Percentiles rank a stretch among this genome's conserved stretches.
Evolutionary conservation across 1,140 invertebrate genomes (phyloP).

Genomic region (Episyrphus balteatus): DNA sequence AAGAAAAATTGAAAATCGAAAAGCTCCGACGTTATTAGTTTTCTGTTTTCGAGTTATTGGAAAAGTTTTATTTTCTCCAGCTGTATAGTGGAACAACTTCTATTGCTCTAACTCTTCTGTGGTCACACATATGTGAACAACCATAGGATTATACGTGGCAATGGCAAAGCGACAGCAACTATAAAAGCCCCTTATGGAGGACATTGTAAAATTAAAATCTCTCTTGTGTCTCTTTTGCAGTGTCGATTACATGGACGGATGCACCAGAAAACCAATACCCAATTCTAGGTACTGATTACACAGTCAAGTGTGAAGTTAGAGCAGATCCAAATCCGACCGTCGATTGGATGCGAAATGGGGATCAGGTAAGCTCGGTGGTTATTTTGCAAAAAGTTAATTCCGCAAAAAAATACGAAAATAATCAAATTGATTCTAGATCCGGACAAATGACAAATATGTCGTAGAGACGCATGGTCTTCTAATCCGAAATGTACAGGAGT

Average conservation of each 20-base stretch:
- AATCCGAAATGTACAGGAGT: constrained; percentile 65
- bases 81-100: too few species aligned
- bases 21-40: too few species aligned
- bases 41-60: too few species aligned
- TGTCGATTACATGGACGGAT: constrained; percentile 72
- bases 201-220: background rate
- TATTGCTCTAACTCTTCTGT: too few species aligned
- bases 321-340: constrained; percentile 73
- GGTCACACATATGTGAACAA: too few species aligned
- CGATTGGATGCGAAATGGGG: constrained; percentile 73
- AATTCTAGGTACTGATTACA: constrained; percentile 60
- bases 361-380: constrained; percentile 40
- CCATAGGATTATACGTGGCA: too few species aligned
- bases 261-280: constrained; percentile 76
- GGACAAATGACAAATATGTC: constrained; percentile 56
- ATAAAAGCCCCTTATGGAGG: background rate
- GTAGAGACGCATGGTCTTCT: constrained; percentile 63
- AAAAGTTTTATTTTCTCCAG: too few species aligned
- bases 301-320: constrained; percentile 70
- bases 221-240: constrained; percentile 41
- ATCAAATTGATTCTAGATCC: constrained; percentile 41
- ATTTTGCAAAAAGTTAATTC: background rate
- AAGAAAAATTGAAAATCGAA: too few species aligned
- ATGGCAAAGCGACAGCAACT: too few species aligned
- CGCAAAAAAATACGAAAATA: too few species aligned